phyloP scores from a whole-genome alignment of 2,888 invertebrate genomes.

The Zele albiditarsus region DNA sequence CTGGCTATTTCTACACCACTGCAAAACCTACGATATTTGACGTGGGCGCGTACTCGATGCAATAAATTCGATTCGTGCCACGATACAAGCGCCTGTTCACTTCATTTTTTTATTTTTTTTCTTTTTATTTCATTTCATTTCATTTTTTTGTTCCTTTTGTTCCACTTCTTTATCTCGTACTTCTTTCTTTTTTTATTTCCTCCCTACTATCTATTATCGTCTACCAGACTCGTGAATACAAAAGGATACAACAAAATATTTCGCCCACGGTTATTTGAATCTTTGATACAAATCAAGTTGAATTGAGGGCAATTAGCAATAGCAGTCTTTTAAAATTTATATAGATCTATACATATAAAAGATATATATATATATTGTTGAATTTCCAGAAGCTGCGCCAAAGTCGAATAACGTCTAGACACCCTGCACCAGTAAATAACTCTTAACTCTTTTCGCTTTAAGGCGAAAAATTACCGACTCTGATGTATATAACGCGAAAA shows the following conservation, averaged over 20 bases:
- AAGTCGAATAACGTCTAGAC: conserved; percentile 61
- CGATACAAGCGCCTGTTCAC: conserved; percentile 17
- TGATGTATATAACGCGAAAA: conserved; percentile 52
- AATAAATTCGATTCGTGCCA: conserved; percentile 24
- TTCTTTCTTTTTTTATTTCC: neutral
- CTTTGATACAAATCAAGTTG: conserved; percentile 57
- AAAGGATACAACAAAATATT: conserved; percentile 27
- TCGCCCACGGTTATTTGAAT: conserved; percentile 55
- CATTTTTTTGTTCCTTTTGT: conserved; percentile 5
- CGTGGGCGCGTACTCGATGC: conserved; percentile 23
- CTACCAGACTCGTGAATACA: neutral
- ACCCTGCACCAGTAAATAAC: conserved; percentile 68
- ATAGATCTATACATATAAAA: neutral
- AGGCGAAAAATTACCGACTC: conserved; percentile 72
- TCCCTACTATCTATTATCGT: neutral
- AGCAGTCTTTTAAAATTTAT: conserved; percentile 17
- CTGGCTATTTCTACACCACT: neutral
- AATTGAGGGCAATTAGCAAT: conserved; percentile 57
- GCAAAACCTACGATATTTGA: conserved; percentile 29
- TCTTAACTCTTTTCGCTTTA: conserved; percentile 67
- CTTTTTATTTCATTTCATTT: neutral
- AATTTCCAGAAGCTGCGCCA: conserved; percentile 29
- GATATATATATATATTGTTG: neutral
- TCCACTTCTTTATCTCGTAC: neutral
- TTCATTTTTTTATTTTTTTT: conserved; percentile 1